These are phyloP conservation scores for Poeciliopsis prolifica DNA, from an alignment of 2,113 vertebrate species.

Conservation along the genomic window DNA sequence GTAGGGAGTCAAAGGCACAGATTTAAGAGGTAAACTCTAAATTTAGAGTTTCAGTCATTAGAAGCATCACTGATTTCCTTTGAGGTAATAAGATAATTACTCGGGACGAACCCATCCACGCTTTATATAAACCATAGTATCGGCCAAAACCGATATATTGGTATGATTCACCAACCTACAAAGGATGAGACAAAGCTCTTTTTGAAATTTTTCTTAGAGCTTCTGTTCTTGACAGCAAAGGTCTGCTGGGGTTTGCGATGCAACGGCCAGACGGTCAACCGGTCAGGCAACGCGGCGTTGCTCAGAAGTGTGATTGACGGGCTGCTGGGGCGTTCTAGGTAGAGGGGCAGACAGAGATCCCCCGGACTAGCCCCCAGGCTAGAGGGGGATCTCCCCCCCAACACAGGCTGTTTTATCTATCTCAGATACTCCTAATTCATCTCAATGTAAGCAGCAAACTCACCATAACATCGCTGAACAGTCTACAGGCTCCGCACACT, in stretches of 20 bases:
- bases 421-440: slow-evolving; percentile 22
- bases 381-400: slow-evolving; percentile 26
- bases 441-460: slow-evolving; percentile 19
- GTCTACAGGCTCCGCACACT: neutral
- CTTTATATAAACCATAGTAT: too few relatives aligned
- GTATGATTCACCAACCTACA: slow-evolving; percentile 22
- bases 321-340: slow-evolving; percentile 31
- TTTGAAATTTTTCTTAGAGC: slow-evolving; percentile 55
- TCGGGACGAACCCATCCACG: too few relatives aligned
- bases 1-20: neutral
- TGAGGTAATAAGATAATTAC: neutral
- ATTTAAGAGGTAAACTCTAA: neutral
- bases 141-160: neutral
- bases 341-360: slow-evolving; percentile 24
- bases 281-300: slow-evolving; percentile 46
- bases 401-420: slow-evolving; percentile 24
- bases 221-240: slow-evolving; percentile 66
- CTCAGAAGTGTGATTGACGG: slow-evolving; percentile 68
- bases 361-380: slow-evolving; percentile 22
- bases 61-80: neutral
- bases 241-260: slow-evolving; percentile 62
- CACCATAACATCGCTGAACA: neutral
- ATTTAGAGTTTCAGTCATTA: too few relatives aligned
- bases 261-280: slow-evolving; percentile 57
- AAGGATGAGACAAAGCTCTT: slow-evolving; percentile 53